Evolutionary conservation across 2,888 invertebrate genomes (phyloP), one percentile per base, ranked within the genome.

Genomic region (Girardia tigrina): DNA sequence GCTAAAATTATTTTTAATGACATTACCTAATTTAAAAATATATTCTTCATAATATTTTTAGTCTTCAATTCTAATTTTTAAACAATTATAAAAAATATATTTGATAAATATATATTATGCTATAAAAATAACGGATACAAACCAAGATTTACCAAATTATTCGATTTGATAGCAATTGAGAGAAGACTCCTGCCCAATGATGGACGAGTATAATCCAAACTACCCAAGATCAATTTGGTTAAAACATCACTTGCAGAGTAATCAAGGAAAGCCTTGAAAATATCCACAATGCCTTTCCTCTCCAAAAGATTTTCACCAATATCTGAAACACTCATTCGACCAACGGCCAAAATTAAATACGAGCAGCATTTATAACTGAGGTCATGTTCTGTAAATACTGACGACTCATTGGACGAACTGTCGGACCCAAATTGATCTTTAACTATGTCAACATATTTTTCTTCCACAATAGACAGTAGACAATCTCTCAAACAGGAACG

Each of bases 71-170:
- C n/a, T n/a, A n/a, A n/a, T n/a, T n/a, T n/a, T n/a, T n/a, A n/a
- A n/a, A n/a, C n/a, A n/a, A n/a, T n/a, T n/a, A n/a, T n/a, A n/a
- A n/a, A n/a, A n/a, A n/a, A n/a, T n/a, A n/a, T n/a, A n/a, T n/a
- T n/a, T n/a, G n/a, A n/a, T n/a, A n/a, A n/a, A n/a, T n/a, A n/a
- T n/a, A n/a, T n/a, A n/a, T n/a, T n/a, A n/a, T n/a, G n/a, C n/a
- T n/a, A n/a, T n/a, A n/a, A n/a, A n/a, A n/a, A n/a, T n/a, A n/a
- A n/a, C n/a, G n/a, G n/a, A n/a, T n/a, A n/a, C n/a, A n/a, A n/a
- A n/a, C n/a, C n/a, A n/a, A n/a, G n/a, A n/a, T 56, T 29, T 28
- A 71, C 71, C 71, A 28, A 27, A 71, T 29, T 71, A 71, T 28
- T n/a, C 14, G 71, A 71, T 29, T 20, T 71, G 23, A 71, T 29